These are phyloP conservation scores for Steinernema hermaphroditum DNA, from an alignment of 2,888 invertebrate genomes.

Conservation along the genomic window DNA sequence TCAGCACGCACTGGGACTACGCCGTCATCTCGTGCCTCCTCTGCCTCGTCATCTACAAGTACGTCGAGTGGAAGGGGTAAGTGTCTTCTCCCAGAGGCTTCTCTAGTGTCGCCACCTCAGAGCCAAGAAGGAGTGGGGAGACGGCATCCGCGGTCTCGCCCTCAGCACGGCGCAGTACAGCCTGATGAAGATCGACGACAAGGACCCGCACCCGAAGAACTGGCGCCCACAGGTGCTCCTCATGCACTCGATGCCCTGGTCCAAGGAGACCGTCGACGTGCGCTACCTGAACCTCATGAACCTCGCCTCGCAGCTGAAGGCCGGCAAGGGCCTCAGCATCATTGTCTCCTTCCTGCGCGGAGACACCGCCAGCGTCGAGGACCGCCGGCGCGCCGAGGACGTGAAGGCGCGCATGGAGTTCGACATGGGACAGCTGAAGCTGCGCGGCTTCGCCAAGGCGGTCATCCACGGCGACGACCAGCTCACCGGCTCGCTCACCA, in stretches of 20 bases:
- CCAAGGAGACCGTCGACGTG: constrained; percentile 68
- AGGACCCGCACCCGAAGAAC: constrained; percentile 97
- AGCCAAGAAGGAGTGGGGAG: constrained; percentile 29
- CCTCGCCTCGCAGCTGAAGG: constrained; percentile 90
- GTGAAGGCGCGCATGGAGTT: constrained; percentile 53
- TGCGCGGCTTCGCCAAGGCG: constrained; percentile 95
- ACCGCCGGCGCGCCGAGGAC: constrained; percentile 73
- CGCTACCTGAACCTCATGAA: constrained; percentile 78
- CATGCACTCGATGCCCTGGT: constrained; percentile 79
- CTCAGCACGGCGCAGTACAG: constrained; percentile 95
- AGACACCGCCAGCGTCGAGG: constrained; percentile 71
- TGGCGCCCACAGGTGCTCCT: constrained; percentile 95
- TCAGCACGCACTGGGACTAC: constrained; percentile 95
- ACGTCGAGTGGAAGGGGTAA: constrained; percentile 93
- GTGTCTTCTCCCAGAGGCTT: constrained; percentile 50
- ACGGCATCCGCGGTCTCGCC: constrained; percentile 84
- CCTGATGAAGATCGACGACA: constrained; percentile 90
- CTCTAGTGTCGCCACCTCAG: background rate
- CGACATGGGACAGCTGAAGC: constrained; percentile 84
- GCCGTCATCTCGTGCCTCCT: constrained; percentile 89
- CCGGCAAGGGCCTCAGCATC: constrained; percentile 82
- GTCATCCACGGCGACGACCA: constrained; percentile 69
- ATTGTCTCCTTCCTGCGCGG: constrained; percentile 78
- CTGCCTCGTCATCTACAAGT: constrained; percentile 89
- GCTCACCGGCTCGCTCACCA: constrained; percentile 70